Evolutionary conservation across 2,888 invertebrate species (phyloP).

Genomic region (Cosmia trapezina): DNA sequence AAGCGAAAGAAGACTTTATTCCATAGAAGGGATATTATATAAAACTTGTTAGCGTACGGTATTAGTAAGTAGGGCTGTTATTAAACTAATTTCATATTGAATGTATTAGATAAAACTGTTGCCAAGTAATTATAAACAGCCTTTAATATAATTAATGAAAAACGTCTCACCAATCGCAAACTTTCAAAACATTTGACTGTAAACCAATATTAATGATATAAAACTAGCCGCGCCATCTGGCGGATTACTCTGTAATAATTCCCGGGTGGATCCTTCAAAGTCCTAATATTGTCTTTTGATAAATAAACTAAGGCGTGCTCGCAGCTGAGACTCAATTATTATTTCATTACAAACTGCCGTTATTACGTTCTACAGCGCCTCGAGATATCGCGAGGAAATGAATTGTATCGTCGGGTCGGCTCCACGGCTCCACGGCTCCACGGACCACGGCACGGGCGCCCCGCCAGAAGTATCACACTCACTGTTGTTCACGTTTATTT

Average conservation of each 20-base stretch:
- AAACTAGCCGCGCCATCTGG: conserved; percentile 51
- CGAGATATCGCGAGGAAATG: conserved; percentile 66
- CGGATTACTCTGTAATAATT: conserved; percentile 67
- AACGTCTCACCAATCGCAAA: conserved; percentile 14
- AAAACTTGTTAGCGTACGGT: neutral
- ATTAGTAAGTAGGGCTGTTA: neutral
- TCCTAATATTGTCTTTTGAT: conserved; percentile 79
- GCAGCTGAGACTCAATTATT: conserved; percentile 74
- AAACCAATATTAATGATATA: conserved; percentile 34
- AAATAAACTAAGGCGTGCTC: conserved; percentile 73
- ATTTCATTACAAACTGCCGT: conserved; percentile 76
- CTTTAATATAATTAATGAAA: conserved; percentile 3
- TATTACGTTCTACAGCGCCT: conserved; percentile 68
- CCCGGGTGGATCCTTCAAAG: conserved; percentile 66
- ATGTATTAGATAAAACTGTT: neutral
- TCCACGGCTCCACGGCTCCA: conserved; percentile 1
- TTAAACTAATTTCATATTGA: neutral
- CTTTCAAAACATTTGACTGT: conserved; percentile 15
- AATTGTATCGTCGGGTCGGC: conserved; percentile 59
- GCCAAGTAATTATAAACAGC: neutral
- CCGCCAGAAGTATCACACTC: conserved; percentile 35
- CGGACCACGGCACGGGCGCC: too few relatives aligned
- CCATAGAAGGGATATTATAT: conserved; percentile 21
- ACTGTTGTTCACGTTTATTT: conserved; percentile 13
- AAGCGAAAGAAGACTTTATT: conserved; percentile 25